phyloP scores from a whole-genome alignment of 2,113 vertebrate genomes.

The Cebidichthys violaceus region DNA sequence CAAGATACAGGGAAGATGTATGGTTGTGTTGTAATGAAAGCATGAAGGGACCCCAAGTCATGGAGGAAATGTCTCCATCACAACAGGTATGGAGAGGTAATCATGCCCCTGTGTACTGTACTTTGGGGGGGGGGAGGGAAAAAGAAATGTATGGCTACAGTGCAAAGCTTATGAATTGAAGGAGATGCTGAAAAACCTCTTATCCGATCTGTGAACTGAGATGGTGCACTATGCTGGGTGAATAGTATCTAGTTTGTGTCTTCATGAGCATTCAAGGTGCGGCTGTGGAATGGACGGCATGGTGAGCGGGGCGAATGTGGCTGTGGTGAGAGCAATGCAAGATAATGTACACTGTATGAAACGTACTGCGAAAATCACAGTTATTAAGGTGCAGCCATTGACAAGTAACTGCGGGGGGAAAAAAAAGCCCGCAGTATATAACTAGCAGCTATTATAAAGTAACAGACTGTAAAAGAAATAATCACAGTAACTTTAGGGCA shows the following conservation, averaged over 20 bases:
- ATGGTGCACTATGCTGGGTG: not conserved
- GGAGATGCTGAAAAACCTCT: conserved; percentile 48
- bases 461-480: too few species aligned
- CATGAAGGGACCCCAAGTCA: conserved; percentile 74
- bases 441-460: too few species aligned
- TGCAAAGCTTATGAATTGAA: conserved; percentile 68
- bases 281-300: not conserved
- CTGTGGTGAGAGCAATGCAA: too few species aligned
- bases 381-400: too few species aligned
- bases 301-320: not conserved
- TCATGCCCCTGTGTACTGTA: conserved; percentile 71
- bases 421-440: too few species aligned
- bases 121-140: conserved; percentile 35
- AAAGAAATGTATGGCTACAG: conserved; percentile 70
- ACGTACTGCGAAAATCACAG: too few species aligned
- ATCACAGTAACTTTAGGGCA: too few species aligned
- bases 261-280: conserved; percentile 6
- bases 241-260: conserved; percentile 24
- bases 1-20: conserved; percentile 79
- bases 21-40: conserved; percentile 81
- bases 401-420: too few species aligned
- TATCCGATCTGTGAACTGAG: conserved; percentile 36
- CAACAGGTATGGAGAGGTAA: conserved; percentile 71
- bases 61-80: conserved; percentile 80
- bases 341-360: not conserved